phyloP scores from a whole-genome alignment of 2,797 vertebrate genomes.

The Huso huso region DNA sequence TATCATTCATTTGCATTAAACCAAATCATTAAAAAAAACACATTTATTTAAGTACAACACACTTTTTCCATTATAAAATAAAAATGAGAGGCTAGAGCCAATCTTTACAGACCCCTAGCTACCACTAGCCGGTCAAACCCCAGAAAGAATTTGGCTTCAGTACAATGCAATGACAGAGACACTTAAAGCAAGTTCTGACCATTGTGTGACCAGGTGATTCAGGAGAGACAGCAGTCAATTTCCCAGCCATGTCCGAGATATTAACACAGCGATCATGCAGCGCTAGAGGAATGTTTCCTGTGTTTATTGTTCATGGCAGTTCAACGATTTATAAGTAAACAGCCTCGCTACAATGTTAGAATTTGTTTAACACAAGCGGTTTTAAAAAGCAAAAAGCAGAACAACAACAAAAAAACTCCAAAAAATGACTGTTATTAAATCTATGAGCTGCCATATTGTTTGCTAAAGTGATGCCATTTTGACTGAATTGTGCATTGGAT shows the following conservation, averaged over 20 bases:
- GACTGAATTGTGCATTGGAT: constrained; percentile 32
- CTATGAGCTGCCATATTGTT: constrained; percentile 39
- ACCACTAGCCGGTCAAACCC: background rate
- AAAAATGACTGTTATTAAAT: constrained; percentile 5
- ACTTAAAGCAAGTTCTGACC: too few relatives aligned
- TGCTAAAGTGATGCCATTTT: constrained; percentile 35
- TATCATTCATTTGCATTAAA: too few relatives aligned
- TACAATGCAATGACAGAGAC: too few relatives aligned
- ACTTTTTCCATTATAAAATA: background rate
- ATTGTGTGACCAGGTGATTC: too few relatives aligned
- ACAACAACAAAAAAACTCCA: background rate
- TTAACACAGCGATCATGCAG: constrained; percentile 17
- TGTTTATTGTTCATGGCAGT: constrained; percentile 36
- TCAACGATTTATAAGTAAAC: constrained; percentile 30
- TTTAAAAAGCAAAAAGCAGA: background rate
- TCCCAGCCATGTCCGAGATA: too few relatives aligned
- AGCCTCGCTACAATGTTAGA: too few relatives aligned
- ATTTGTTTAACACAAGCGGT: constrained; percentile 9
- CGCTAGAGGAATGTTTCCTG: constrained; percentile 19
- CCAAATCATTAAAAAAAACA: constrained; percentile 1
- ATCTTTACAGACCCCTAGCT: too few relatives aligned
- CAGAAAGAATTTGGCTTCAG: background rate
- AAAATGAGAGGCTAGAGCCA: too few relatives aligned
- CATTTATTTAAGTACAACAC: background rate
- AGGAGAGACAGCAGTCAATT: too few relatives aligned